These are phyloP conservation scores for Drosophila subsilvestris DNA, from an alignment of 2,888 invertebrate species.

Conservation along the genomic window DNA sequence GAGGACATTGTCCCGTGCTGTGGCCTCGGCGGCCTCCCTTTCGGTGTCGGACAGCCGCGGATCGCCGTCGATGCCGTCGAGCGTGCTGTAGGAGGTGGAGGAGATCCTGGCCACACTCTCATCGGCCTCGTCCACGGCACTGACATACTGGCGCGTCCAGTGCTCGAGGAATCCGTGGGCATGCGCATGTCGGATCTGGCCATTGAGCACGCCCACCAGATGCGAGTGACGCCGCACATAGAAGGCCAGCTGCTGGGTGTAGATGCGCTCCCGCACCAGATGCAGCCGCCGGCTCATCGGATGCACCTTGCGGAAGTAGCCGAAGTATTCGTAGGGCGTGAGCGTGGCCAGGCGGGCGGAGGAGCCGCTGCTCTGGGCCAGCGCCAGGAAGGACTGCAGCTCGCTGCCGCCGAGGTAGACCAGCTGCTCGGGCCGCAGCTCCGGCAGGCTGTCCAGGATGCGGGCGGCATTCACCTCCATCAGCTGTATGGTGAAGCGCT, in stretches of 20 bases:
- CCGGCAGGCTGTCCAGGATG: constrained; percentile 60
- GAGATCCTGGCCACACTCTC: constrained; percentile 53
- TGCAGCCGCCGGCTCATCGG: constrained; percentile 62
- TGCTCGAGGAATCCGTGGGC: constrained; percentile 66
- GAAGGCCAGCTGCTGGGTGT: constrained; percentile 72
- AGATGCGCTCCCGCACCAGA: constrained; percentile 70
- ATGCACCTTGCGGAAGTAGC: constrained; percentile 67
- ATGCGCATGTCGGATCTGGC: constrained; percentile 59
- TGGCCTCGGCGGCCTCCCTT: constrained; percentile 5
- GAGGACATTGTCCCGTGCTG: constrained; percentile 43
- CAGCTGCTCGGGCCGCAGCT: constrained; percentile 52
- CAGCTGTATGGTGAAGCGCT: constrained; percentile 63
- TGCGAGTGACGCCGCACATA: constrained; percentile 72
- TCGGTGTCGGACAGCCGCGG: background rate
- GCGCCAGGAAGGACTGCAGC: constrained; percentile 59
- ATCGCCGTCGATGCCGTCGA: constrained; percentile 46
- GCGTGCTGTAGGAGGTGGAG: constrained; percentile 34
- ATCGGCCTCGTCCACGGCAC: constrained; percentile 60
- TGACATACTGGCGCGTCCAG: constrained; percentile 64
- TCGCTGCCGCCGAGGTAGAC: constrained; percentile 59
- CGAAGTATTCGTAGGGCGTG: constrained; percentile 76
- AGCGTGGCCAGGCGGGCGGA: constrained; percentile 63
- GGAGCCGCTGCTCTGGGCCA: constrained; percentile 51
- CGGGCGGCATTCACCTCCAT: constrained; percentile 56
- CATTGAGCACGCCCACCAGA: constrained; percentile 62